Percentiles rank a stretch among this genome's conserved stretches.
These are phyloP conservation scores for Drosophila sproati DNA, from an alignment of 1,140 invertebrate species.

Conservation along the genomic window DNA sequence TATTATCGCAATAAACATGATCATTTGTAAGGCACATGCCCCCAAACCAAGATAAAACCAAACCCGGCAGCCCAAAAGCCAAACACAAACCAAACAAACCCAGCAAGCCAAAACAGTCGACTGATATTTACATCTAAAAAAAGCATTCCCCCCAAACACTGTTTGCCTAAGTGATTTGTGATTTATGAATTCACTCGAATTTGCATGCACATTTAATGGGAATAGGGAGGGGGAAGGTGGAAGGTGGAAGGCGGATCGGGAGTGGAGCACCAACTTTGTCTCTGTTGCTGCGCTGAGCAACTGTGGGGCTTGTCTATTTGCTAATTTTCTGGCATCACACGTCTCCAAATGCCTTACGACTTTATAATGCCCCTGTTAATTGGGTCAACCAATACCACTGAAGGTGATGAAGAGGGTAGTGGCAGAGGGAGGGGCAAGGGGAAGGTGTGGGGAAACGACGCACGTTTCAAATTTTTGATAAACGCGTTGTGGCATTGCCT, in stretches of 20 bases:
- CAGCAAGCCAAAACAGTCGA: neutral
- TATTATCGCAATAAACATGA: slow-evolving; percentile 78
- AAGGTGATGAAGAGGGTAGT: slow-evolving; percentile 8
- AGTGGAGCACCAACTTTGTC: slow-evolving; percentile 9
- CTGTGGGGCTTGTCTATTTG: slow-evolving; percentile 61
- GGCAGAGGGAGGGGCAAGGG: slow-evolving; percentile 11
- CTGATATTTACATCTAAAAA: slow-evolving; percentile 24
- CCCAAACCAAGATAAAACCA: slow-evolving; percentile 10
- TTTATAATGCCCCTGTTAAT: slow-evolving; percentile 74
- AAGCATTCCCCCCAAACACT: slow-evolving; percentile 24
- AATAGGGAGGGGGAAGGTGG: slow-evolving; percentile 23
- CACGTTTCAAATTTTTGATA: slow-evolving; percentile 70
- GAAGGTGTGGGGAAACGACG: slow-evolving; percentile 31
- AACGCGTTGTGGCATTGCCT: slow-evolving; percentile 74
- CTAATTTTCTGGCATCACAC: slow-evolving; percentile 57
- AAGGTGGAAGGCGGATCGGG: slow-evolving; percentile 9
- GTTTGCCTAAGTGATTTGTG: slow-evolving; percentile 78
- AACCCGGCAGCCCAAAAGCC: slow-evolving; percentile 2
- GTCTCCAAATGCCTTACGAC: slow-evolving; percentile 64
- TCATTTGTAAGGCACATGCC: slow-evolving; percentile 57
- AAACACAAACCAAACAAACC: neutral
- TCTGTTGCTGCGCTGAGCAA: neutral
- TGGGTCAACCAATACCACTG: slow-evolving; percentile 56
- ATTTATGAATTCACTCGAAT: slow-evolving; percentile 74
- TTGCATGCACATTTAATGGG: slow-evolving; percentile 69